Evolutionary conservation across 1,140 invertebrate genomes (phyloP), one percentile per base, ranked within the genome.

Genomic region (Pissodes strobi): DNA sequence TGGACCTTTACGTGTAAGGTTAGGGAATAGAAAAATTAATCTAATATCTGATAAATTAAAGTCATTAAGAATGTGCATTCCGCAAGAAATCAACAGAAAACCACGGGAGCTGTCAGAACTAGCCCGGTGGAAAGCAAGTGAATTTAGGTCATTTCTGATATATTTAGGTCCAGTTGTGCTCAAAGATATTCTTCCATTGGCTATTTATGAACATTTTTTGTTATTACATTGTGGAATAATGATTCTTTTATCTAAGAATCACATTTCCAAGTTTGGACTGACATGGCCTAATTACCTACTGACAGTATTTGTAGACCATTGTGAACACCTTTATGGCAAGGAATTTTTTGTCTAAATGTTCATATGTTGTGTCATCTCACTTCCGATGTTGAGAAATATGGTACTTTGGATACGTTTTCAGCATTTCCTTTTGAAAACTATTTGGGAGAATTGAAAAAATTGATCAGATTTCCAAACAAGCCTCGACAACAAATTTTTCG

Each of bases 341-440:
- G 39, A 74, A n/a, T 67, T 69, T 62, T 23, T 69, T 9, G 61
- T 70, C 2, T 70, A 75, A 76, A 76, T 60, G 57, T 76, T 0
- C 74, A 76, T 58, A 67, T 53, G 10, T 25, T 68, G 19, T 39
- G 9, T 39, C 81, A 83, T 72, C 53, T 83, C 21, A 49, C 72
- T 39, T 68, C 74, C 62, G 80, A 84, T 74, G 77, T 75, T 12
- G 60, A 63, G 68, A 64, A 64, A 8, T 77, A 75, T 74, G 80
- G 79, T 2, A 19, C 67, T 21, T 61, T 82, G 21, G 78, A 82
- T 62, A 70, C 67, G 23, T 74, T 72, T 55, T 78, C 74, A 46
- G 70, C 78, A 13, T 83, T 82, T 69, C 60, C 68, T 17, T 82
- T 81, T 76, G 81, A 83, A 74, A 81, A 78, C 68, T 76, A 73